Evolutionary conservation across 1,140 invertebrate genomes (phyloP).

Genomic region (Nebria ingens): DNA sequence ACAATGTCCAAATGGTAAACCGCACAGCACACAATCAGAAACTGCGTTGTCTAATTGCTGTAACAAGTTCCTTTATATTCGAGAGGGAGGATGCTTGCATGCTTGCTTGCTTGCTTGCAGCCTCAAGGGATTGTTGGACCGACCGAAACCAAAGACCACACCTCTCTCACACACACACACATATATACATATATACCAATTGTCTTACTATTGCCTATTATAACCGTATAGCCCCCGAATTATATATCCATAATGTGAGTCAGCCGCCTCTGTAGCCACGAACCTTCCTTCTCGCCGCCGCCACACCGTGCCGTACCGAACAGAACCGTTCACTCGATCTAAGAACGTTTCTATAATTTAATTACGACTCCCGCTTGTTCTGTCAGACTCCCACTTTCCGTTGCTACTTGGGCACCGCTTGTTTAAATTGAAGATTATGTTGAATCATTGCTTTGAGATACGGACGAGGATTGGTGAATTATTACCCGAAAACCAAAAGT

Average conservation of each 20-base stretch:
- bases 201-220: slow-evolving; percentile 6
- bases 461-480: too few relatives aligned
- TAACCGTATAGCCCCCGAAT: neutral
- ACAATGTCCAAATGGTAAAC: too few relatives aligned
- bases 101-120: too few relatives aligned
- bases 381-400: too few relatives aligned
- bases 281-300: neutral
- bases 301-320: neutral
- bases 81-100: neutral
- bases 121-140: too few relatives aligned
- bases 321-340: neutral
- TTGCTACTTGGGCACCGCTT: too few relatives aligned
- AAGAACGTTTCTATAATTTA: slow-evolving; percentile 9
- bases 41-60: slow-evolving; percentile 2
- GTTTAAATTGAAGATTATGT: slow-evolving; percentile 9
- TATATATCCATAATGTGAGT: slow-evolving; percentile 3
- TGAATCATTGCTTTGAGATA: slow-evolving; percentile 5
- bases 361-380: neutral
- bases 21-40: neutral
- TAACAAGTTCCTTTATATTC: neutral
- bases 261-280: neutral
- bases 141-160: too few relatives aligned
- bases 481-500: too few relatives aligned
- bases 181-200: neutral
- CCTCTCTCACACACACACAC: neutral